Evolutionary conservation across 2,797 vertebrate species (phyloP).

Genomic region (Rhodeus uyekii): DNA sequence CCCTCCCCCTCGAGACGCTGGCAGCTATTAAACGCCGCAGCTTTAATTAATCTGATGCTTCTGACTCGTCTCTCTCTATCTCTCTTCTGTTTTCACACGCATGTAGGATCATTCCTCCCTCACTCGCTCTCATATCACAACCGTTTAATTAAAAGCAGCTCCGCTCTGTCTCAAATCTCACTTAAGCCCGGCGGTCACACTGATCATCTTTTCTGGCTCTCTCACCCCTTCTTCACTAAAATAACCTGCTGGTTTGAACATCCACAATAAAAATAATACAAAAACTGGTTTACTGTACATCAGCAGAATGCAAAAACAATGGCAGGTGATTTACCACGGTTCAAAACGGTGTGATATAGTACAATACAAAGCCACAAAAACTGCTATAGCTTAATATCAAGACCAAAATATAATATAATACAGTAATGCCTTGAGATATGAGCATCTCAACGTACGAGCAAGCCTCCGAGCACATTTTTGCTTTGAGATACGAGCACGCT

Average conservation of each 20-base stretch:
- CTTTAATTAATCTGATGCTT: conserved; percentile 68
- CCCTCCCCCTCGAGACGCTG: conserved; percentile 12
- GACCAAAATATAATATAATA: too few relatives aligned
- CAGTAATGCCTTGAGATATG: too few relatives aligned
- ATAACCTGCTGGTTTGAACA: neutral
- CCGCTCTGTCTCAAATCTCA: conserved; percentile 20
- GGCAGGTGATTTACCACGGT: neutral
- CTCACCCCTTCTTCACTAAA: neutral
- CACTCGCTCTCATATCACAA: conserved; percentile 40
- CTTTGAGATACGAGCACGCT: too few relatives aligned
- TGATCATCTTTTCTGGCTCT: neutral
- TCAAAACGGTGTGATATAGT: too few relatives aligned
- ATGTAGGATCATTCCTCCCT: conserved; percentile 1
- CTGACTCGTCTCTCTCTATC: conserved; percentile 3
- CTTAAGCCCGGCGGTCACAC: conserved; percentile 3
- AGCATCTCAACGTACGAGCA: too few relatives aligned
- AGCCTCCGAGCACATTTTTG: too few relatives aligned
- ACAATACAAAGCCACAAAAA: too few relatives aligned
- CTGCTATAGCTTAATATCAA: too few relatives aligned
- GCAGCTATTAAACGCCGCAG: conserved; percentile 57
- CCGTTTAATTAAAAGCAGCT: conserved; percentile 51
- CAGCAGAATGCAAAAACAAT: neutral
- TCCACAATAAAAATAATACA: neutral
- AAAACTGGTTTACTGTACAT: neutral
- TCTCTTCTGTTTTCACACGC: neutral